phyloP scores from a whole-genome alignment of 2,113 vertebrate genomes.

The Scomber colias region DNA sequence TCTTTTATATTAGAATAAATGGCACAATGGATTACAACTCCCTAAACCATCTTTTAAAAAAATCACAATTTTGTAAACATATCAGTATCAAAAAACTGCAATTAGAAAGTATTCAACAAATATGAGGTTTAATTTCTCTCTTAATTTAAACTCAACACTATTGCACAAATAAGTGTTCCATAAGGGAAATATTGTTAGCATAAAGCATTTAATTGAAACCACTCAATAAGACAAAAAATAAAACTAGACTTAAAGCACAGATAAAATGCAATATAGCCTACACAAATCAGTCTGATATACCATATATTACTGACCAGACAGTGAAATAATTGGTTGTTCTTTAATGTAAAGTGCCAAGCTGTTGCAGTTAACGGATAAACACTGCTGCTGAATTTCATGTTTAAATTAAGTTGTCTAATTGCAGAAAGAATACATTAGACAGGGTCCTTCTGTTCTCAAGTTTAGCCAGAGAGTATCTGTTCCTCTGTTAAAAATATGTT shows the following conservation, averaged over 20 bases:
- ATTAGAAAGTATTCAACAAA: too few relatives aligned
- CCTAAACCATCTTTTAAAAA: too few relatives aligned
- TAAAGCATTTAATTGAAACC: not conserved
- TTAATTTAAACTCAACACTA: too few relatives aligned
- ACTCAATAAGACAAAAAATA: slow-evolving; percentile 7
- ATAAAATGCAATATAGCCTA: not conserved
- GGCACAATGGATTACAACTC: too few relatives aligned
- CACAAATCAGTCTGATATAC: slow-evolving; percentile 1
- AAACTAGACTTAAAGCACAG: not conserved
- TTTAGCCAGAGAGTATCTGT: slow-evolving; percentile 30
- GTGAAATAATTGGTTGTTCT: slow-evolving; percentile 35
- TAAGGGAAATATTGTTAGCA: too few relatives aligned
- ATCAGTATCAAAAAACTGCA: too few relatives aligned
- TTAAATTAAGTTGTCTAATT: slow-evolving; percentile 51
- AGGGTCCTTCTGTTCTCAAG: slow-evolving; percentile 25
- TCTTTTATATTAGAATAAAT: too few relatives aligned
- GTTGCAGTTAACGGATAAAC: slow-evolving; percentile 13
- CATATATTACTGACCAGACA: slow-evolving; percentile 31
- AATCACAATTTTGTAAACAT: too few relatives aligned
- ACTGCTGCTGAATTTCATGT: slow-evolving; percentile 39
- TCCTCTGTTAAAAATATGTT: slow-evolving; percentile 26
- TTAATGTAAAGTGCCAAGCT: slow-evolving; percentile 33
- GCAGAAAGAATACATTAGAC: slow-evolving; percentile 23
- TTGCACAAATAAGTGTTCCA: too few relatives aligned
- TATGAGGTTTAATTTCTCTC: too few relatives aligned